Conservation (phyloP, 2,888 invertebrate species). For the Agapostemon virescens region DNA sequence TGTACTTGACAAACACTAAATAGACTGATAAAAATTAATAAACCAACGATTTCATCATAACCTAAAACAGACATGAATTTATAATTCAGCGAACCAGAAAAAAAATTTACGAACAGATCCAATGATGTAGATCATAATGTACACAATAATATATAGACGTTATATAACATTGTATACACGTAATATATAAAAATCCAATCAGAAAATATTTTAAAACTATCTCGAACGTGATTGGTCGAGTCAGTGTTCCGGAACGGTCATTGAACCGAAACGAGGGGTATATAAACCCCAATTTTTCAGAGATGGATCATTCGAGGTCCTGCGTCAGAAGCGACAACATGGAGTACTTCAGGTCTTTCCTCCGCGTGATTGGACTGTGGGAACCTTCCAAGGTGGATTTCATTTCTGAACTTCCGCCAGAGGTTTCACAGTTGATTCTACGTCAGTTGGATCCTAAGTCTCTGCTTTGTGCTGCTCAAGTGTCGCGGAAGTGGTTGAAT, state of each 20-base stretch:
- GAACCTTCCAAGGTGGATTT: slow-evolving; percentile 42
- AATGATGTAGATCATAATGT: not conserved
- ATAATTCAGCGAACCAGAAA: not conserved
- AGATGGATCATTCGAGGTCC: not conserved
- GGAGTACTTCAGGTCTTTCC: slow-evolving; percentile 42
- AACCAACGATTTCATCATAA: not conserved
- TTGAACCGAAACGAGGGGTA: not conserved
- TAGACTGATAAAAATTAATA: not conserved
- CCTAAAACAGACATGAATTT: not conserved
- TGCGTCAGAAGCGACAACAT: not conserved
- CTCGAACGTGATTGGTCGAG: slow-evolving; percentile 32
- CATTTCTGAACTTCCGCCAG: slow-evolving; percentile 24
- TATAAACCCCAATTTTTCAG: slow-evolving; percentile 19
- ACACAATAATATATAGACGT: too few species aligned
- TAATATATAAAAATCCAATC: not conserved
- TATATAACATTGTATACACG: too few species aligned
- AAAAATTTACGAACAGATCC: not conserved
- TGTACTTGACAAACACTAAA: not conserved
- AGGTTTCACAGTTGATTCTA: slow-evolving; percentile 41
- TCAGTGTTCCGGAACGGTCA: slow-evolving; percentile 19
- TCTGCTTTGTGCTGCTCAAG: slow-evolving; percentile 24
- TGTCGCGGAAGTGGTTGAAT: slow-evolving; percentile 4
- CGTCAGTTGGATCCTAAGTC: slow-evolving; percentile 34
- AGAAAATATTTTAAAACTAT: not conserved
- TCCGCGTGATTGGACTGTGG: slow-evolving; percentile 18